Conservation (phyloP, 2,888 invertebrate species). For the Agrochola lota region DNA sequence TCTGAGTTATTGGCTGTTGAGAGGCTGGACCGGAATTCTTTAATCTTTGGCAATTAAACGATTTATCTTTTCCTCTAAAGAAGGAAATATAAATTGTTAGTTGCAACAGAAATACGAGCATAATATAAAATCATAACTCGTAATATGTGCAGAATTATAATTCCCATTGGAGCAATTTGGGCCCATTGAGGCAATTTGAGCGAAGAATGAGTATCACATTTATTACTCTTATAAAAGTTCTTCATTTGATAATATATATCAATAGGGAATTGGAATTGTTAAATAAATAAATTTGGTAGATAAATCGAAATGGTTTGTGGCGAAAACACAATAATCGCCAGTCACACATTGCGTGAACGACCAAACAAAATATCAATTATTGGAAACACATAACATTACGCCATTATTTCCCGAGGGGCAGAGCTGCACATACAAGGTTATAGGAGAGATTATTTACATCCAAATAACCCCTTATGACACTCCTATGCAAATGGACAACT, state of each 20-base stretch:
- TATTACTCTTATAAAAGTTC: too few species aligned
- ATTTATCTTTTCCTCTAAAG: neutral
- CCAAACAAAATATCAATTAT: neutral
- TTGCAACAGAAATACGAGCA: neutral
- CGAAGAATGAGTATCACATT: neutral
- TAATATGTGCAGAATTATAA: too few species aligned
- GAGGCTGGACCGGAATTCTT: slow-evolving; percentile 24
- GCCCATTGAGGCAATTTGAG: too few species aligned
- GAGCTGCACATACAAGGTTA: neutral
- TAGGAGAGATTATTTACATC: too few species aligned
- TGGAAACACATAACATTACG: neutral
- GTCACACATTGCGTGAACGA: neutral
- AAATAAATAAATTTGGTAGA: neutral
- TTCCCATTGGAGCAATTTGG: too few species aligned
- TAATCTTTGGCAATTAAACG: slow-evolving; percentile 8
- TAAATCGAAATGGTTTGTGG: neutral
- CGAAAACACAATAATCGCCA: neutral
- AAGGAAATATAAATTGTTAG: neutral
- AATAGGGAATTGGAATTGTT: neutral
- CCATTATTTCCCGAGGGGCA: neutral
- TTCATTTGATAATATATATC: neutral
- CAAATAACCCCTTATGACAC: too few species aligned
- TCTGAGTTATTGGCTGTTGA: slow-evolving; percentile 47
- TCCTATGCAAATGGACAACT: too few species aligned
- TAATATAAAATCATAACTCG: neutral